Base-by-base conservation (phyloP, 2,888 invertebrate species). In the Pilophorus perplexus region DNA sequence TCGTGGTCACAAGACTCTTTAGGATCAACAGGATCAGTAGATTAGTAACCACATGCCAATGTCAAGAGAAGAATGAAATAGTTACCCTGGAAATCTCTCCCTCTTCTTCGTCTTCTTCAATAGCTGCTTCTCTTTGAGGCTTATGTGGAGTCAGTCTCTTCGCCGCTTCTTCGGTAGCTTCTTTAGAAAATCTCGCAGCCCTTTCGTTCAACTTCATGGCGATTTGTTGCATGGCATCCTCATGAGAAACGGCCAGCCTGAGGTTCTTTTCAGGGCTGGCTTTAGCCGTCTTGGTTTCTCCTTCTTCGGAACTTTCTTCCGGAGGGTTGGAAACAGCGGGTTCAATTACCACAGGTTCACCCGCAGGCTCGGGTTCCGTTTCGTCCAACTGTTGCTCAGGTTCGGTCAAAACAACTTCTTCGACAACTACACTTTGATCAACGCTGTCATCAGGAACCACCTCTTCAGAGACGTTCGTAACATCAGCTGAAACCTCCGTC, bases 191-290 rank as follows among this genome's bases (percentile, higher is more conserved):
- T 42, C 66, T 69, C 2, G 68, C 68, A 22, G 69, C 67, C 25
- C 69, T 23, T 37, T 69, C 69, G 48, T 67, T 69, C 37, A 67
- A 50, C 38, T 64, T 69, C 38, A 64, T 67, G 12, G 57, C 67
- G 6, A 69, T 64, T 22, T 69, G 62, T 12, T 67, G 67, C 28
- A 67, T 44, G 16, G 60, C 60, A 40, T 37, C 60, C 27, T 66
- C 66, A n/a, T 33, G 65, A 18, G 42, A 50, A n/a, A 66, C 67
- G 8, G 57, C 23, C 12, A 28, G 50, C 27, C 48, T 55, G 18
- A 37, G 33, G 8, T 22, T 23, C 16, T 23, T 27, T 12, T n/a
- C 14, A 3, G 54, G 22, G 5, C 25, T 64, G n/a, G n/a, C n/a
- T 22, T 66, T 42, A 22, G 40, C 20, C 20, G 33, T 40, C 18